Base-by-base conservation (phyloP, 37 sponge, comb jelly and placozoan genomes). In the Crambe crambe region DNA sequence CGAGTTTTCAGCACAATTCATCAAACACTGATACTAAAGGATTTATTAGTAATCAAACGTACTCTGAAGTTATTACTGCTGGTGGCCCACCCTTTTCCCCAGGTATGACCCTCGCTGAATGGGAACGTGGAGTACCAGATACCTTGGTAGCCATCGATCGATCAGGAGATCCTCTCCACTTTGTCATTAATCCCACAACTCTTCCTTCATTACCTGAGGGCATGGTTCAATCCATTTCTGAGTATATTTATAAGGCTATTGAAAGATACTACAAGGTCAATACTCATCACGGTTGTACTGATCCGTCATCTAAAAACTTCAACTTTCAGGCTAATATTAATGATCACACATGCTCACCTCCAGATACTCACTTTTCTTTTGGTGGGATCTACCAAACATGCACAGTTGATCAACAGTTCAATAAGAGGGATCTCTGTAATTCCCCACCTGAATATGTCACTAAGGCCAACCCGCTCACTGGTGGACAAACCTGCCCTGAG, bases 321-420 rank as follows among this genome's bases (percentile, higher is more conserved):
- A 57, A 91, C 70, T 83, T 61, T 37, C 65, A 71, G 5, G 91
- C 91, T 37, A 91, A 91, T 60, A 56, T 85, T 38, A 83, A 86
- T 25, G 80, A 80, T 44, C 41, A 44, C 0, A 61, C 70, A 0
- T 91, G 92, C 58, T 67, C 80, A 2, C 26, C 47, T 6, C n/a
- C 64, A 9, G 26, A 10, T 26, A 68, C 67, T 21, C 69, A 76
- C 30, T 83, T 79, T 30, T 26, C 76, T 2, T 91, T 91, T 79
- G 92, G 87, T 25, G 92, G 92, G 6, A 72, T 91, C 22, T 91
- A 75, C 40, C 92, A 91, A 71, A 85, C 83, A 2, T 90, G 91
- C 56, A 54, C 17, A 20, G 56, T n/a, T n/a, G n/a, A n/a, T n/a
- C n/a, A n/a, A n/a, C n/a, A n/a, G n/a, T n/a, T n/a, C n/a, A n/a